A percentile compares a stretch with the other conserved stretches of the same genome.
phyloP scores from a whole-genome alignment of 2,113 vertebrate genomes.

The Paramormyrops kingsleyae region DNA sequence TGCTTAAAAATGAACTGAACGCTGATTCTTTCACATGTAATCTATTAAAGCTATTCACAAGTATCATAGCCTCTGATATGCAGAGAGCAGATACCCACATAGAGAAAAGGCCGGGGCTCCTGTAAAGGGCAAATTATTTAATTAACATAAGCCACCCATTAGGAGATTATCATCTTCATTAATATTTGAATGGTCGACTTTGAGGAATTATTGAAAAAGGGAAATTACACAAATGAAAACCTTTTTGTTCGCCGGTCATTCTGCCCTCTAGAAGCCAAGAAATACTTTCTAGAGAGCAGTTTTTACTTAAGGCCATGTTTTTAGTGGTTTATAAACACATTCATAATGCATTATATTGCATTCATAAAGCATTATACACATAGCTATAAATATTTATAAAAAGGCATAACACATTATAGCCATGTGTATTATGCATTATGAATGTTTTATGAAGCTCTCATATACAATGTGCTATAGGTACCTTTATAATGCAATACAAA shows the following conservation, averaged over 20 bases:
- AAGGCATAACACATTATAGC: too few species aligned
- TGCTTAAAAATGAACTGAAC: neutral
- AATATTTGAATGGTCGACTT: constrained; percentile 9
- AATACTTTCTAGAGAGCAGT: neutral
- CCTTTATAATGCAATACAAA: too few species aligned
- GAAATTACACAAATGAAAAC: constrained; percentile 3
- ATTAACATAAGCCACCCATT: constrained; percentile 17
- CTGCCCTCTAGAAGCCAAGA: constrained; percentile 10
- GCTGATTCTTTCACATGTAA: neutral
- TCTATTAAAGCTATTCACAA: neutral
- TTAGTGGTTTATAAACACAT: too few species aligned
- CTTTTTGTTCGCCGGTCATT: neutral
- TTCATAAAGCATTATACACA: too few species aligned
- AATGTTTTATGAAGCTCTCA: too few species aligned
- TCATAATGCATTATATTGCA: too few species aligned
- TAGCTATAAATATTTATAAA: too few species aligned
- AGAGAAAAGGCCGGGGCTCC: neutral
- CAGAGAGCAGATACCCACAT: neutral
- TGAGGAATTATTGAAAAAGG: constrained; percentile 1
- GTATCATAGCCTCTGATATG: neutral
- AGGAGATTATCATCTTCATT: constrained; percentile 16
- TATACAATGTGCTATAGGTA: too few species aligned
- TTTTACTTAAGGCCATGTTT: neutral
- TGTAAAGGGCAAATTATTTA: constrained; percentile 16
- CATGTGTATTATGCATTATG: too few species aligned